These are phyloP conservation scores for Camelus dromedarius DNA, from an alignment of 2,113 vertebrate species.

Conservation along the genomic window DNA sequence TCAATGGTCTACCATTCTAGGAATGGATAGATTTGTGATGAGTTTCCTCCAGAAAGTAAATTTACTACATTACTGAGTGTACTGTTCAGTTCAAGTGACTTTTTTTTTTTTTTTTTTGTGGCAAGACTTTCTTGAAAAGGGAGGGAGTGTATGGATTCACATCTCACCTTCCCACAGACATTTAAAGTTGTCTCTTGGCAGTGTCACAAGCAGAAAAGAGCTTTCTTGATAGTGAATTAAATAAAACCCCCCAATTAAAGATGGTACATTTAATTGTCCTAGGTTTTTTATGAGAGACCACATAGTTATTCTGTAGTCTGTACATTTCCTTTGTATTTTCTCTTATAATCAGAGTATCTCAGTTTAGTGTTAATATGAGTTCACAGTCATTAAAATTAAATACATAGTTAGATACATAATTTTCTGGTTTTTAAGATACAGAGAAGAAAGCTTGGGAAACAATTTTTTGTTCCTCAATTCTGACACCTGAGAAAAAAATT, in stretches of 20 bases:
- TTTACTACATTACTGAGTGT: background rate
- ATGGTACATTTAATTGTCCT: background rate
- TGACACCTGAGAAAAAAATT: background rate
- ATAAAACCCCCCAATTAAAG: background rate
- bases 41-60: background rate
- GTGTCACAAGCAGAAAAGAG: background rate
- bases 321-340: slow-evolving; percentile 57
- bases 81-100: background rate
- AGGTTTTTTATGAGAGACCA: slow-evolving; percentile 30
- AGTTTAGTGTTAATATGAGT: background rate
- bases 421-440: slow-evolving; percentile 4
- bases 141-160: background rate
- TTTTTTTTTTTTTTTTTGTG: slow-evolving; percentile 9
- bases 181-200: background rate
- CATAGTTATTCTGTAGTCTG: background rate
- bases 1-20: background rate
- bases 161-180: background rate
- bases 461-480: background rate
- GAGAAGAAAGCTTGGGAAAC: background rate
- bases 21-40: background rate
- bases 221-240: slow-evolving; percentile 8
- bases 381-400: background rate
- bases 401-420: background rate
- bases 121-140: background rate
- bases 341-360: background rate